Conservation (phyloP, 2,797 vertebrate species). For the Miichthys miiuy region DNA sequence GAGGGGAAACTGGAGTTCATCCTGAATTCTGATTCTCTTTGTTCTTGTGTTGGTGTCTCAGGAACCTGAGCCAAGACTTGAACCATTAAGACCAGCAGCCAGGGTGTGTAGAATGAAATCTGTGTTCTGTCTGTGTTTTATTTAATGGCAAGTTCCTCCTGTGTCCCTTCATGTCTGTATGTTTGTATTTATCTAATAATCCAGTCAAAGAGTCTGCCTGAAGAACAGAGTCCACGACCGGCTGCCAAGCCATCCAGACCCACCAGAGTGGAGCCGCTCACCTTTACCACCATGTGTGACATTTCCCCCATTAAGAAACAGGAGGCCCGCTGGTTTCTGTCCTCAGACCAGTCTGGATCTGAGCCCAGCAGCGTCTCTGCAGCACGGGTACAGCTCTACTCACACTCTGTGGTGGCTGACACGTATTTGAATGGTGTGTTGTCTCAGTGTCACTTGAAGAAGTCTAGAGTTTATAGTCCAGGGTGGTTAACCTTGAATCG, state of each 20-base stretch:
- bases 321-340: background rate
- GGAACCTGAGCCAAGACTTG: slow-evolving; percentile 11
- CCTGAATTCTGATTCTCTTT: background rate
- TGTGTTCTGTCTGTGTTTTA: background rate
- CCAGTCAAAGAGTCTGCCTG: slow-evolving; percentile 32
- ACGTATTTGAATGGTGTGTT: background rate
- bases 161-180: background rate
- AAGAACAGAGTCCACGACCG: background rate
- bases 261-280: slow-evolving; percentile 23
- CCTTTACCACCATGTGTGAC: slow-evolving; percentile 37
- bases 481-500: slow-evolving; percentile 1
- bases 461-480: background rate
- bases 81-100: background rate
- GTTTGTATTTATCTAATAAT: background rate
- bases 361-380: background rate
- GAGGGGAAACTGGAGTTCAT: background rate
- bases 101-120: slow-evolving; percentile 35
- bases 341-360: background rate
- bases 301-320: slow-evolving; percentile 47
- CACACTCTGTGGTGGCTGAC: background rate
- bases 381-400: slow-evolving; percentile 39
- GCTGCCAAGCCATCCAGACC: background rate
- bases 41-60: slow-evolving; percentile 17
- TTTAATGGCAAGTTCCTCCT: background rate
- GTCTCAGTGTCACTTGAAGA: background rate